Conservation (phyloP, 2,113 vertebrate species). For the Bostrychus sinensis region DNA sequence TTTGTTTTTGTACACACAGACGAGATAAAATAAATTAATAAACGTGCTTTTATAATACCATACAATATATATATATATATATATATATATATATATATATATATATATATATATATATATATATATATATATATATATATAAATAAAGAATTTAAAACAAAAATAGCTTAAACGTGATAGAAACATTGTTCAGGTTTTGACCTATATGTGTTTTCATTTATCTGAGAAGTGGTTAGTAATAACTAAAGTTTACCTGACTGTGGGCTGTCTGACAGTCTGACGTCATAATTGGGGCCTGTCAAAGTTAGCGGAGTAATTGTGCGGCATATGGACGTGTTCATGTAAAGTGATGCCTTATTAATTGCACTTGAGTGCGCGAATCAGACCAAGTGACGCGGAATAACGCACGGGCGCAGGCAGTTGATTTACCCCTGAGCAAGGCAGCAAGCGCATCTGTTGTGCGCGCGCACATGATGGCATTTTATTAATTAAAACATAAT, state of each 20-base stretch:
- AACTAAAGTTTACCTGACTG: not conserved
- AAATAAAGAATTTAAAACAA: no score
- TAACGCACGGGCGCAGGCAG: conserved; percentile 63
- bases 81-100: no score
- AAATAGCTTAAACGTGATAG: no score
- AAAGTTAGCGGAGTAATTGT: conserved; percentile 71
- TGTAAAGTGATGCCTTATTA: conserved; percentile 73
- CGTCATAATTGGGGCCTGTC: conserved; percentile 65
- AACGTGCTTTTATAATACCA: no score
- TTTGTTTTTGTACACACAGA: no score
- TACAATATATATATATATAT: no score
- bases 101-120: no score
- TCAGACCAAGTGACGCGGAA: conserved; percentile 77
- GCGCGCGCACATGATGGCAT: conserved; percentile 60
- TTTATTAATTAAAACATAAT: conserved; percentile 40
- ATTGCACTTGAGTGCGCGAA: conserved; percentile 72
- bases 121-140: no score
- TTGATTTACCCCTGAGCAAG: conserved; percentile 71
- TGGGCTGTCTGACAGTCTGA: conserved; percentile 18
- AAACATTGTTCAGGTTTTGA: no score
- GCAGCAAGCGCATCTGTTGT: conserved; percentile 72
- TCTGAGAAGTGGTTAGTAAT: conserved; percentile 16
- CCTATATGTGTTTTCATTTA: no score
- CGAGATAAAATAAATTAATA: no score
- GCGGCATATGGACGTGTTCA: conserved; percentile 73